Conservation (phyloP, 2,797 vertebrate species). For the Oreortyx pictus region DNA sequence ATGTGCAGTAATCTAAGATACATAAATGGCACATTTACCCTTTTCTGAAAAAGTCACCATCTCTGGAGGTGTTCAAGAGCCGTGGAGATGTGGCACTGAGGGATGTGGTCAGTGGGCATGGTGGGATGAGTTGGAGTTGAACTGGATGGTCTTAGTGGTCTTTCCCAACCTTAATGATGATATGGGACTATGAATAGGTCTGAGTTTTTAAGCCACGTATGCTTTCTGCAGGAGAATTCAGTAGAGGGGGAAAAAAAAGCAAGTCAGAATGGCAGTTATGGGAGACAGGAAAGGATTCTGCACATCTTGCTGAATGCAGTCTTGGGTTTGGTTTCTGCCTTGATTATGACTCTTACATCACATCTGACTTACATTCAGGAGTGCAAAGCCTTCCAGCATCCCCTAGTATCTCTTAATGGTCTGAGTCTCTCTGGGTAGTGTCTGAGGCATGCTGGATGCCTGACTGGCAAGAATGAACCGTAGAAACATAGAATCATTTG, state of each 20-base stretch:
- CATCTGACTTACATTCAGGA: conserved; percentile 27
- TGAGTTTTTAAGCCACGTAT: rapidly evolving
- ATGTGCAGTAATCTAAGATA: background rate
- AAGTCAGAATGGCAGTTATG: background rate
- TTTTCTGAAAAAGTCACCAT: too few species aligned
- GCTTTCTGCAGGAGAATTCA: background rate
- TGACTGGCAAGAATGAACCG: background rate
- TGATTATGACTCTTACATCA: background rate
- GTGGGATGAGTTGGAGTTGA: too few species aligned
- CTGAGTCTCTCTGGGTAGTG: background rate
- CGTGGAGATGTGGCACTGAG: too few species aligned
- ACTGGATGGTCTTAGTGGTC: too few species aligned
- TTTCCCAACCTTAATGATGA: too few species aligned
- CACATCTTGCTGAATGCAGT: conserved; percentile 6
- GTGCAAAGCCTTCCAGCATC: background rate
- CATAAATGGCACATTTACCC: too few species aligned
- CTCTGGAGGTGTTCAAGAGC: too few species aligned
- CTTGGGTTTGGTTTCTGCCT: background rate
- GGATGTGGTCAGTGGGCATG: too few species aligned
- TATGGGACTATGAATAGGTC: background rate
- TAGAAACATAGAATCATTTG: too few species aligned
- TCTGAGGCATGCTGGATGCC: background rate
- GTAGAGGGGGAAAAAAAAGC: conserved; percentile 5
- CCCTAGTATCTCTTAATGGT: background rate
- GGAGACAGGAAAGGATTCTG: conserved; percentile 5